A percentile compares a stretch with the other conserved stretches of the same genome.
Evolutionary conservation across 2,888 invertebrate species (phyloP).

Genomic region (Volucella inflata): DNA sequence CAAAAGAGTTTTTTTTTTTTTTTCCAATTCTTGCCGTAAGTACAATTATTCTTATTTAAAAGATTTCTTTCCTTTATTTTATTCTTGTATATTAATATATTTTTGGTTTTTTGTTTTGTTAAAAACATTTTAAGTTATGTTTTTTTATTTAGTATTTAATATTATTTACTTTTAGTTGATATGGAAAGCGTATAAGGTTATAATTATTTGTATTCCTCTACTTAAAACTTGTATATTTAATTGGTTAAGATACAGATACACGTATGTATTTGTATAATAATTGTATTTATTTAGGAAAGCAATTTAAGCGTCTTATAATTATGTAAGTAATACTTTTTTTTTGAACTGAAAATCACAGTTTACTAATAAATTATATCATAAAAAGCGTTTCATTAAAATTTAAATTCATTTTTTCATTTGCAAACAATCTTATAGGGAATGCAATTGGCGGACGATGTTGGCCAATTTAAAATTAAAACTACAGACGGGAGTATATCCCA

Average conservation of each 20-base stretch:
- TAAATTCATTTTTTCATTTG: not conserved
- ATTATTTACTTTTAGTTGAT: not conserved
- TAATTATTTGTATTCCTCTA: slow-evolving; percentile 7
- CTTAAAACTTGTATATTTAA: slow-evolving; percentile 23
- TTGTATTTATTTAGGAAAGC: slow-evolving; percentile 3
- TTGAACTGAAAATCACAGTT: slow-evolving; percentile 22
- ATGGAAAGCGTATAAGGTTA: slow-evolving; percentile 30
- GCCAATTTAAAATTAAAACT: slow-evolving; percentile 28
- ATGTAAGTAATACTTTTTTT: not conserved
- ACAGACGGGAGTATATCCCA: slow-evolving; percentile 41
- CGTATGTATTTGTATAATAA: not conserved
- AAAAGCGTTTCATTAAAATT: slow-evolving; percentile 26
- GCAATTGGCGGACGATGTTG: not conserved
- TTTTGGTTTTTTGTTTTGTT: slow-evolving; percentile 25
- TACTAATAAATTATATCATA: not conserved
- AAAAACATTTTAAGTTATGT: slow-evolving; percentile 29
- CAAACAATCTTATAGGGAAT: not conserved
- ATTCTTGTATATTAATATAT: slow-evolving; percentile 23
- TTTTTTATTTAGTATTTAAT: slow-evolving; percentile 31
- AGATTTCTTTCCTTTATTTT: slow-evolving; percentile 11
- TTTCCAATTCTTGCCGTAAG: slow-evolving; percentile 5
- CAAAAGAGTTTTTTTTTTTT: slow-evolving; percentile 37
- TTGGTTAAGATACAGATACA: slow-evolving; percentile 3
- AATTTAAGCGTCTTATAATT: slow-evolving; percentile 4
- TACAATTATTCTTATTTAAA: slow-evolving; percentile 6